Base-by-base conservation (phyloP, 1,140 invertebrate genomes). In the Anoplophora glabripennis region DNA sequence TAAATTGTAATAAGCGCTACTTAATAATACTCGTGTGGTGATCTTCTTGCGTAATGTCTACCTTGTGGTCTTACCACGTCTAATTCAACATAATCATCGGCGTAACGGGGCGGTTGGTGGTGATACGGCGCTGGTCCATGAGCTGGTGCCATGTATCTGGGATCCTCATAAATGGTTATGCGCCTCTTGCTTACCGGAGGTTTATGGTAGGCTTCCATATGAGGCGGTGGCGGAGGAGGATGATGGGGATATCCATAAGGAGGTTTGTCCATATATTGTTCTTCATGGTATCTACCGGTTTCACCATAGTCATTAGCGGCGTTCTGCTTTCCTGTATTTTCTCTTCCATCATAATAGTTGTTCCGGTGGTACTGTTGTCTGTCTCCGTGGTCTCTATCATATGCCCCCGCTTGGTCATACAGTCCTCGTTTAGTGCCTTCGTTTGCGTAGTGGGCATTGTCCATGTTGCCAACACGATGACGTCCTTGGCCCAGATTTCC, bases 151-250 rank as follows among this genome's bases (percentile, higher is more conserved):
- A 74, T 72, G 55, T 81, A 79, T 59, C 81, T 73, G 7, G 82
- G 82, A 69, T 83, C 82, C 71, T 83, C 82, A 59, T 81, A 82
- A 56, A 82, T 81, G 0, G 79, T 82, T 38, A 82, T 81, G 17
- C 38, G 38, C 40, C 76, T 81, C 66, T 80, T 48, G 0, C 12
- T 47, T 49, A 33, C 14, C 17, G 52, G 18, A 46, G 9, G 9
- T 17, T 44, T 38, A 9, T 48, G 48, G 12, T 17, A 12, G 36
- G 28, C 38, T 8, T 44, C n/a, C 5, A 18, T 47, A 7, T 47
- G 14, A 38, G 51, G 41, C 33, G 59, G 59, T 5, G 45, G 12
- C 0, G 46, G 48, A 9, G 14, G 14, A 18, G 38, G 41, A 36
- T 58, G 44, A 35, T 55, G 33, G 2, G 57, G 58, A 21, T 64